Evolutionary conservation across 2,113 vertebrate species (phyloP), one percentile per base, ranked within the genome.

Genomic region (Megalops atlanticus): DNA sequence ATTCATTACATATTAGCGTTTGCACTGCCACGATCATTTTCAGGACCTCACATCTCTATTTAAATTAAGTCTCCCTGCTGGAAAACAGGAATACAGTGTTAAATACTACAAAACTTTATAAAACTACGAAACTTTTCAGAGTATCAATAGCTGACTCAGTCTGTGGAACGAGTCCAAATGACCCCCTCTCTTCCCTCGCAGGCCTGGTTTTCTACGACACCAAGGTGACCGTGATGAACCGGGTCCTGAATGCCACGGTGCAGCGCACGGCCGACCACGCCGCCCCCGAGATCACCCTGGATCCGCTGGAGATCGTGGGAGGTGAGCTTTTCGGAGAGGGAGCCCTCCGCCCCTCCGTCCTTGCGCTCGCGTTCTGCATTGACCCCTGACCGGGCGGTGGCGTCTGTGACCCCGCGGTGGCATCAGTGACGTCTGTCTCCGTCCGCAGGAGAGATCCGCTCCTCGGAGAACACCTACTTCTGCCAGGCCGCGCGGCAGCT

Each of bases 141-240:
- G n/a, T n/a, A n/a, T n/a, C n/a, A n/a, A n/a, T n/a, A n/a, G n/a
- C n/a, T n/a, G n/a, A n/a, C n/a, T n/a, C n/a, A n/a, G n/a, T 6
- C 12, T 27, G 36, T 27, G 54, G n/a, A n/a, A 18, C 1, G 1
- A 5, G 40, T 6, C 52, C 21, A 36, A 18, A 6, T 68, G 39
- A 68, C 39, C 36, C 68, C 10, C 77, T 79, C 43, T 80, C 38
- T 0, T 43, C 78, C 4, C 83, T 82, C 77, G 10, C 87, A 99
- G 97, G 98, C 21, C 91, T 99, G 39, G 95, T 98, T 87, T 99
- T 97, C 73, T 99, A 99, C 3, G 98, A 99, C 94, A 97, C 97
- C 0, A 99, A 99, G 87, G 94, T 99, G 76, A 96, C 94, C 0
- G 96, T 99, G 38, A 98, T 99, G 98, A 99, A 99, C 89, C 91